These are phyloP conservation scores for Phengaris alcon DNA, from an alignment of 2,888 invertebrate genomes.

Conservation along the genomic window DNA sequence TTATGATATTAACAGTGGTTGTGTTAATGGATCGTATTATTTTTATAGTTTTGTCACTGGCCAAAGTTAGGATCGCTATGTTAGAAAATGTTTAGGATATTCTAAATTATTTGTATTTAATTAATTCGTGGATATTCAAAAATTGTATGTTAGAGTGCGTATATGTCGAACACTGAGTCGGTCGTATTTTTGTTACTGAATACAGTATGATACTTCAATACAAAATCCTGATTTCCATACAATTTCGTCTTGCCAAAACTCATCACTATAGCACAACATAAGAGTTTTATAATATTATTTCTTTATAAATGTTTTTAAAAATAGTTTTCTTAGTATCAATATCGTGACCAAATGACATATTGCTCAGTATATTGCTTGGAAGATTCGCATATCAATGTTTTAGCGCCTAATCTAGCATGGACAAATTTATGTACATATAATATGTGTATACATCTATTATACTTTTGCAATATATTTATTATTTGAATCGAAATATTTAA, in stretches of 20 bases:
- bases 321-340: not conserved
- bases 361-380: not conserved
- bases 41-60: slow-evolving; percentile 30
- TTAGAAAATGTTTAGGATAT: slow-evolving; percentile 28
- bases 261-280: not conserved
- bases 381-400: not conserved
- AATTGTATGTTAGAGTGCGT: slow-evolving; percentile 13
- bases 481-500: too few relatives aligned
- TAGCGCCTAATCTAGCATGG: not conserved
- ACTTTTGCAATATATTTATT: not conserved
- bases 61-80: slow-evolving; percentile 29
- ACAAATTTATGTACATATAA: not conserved
- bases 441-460: not conserved
- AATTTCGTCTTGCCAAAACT: not conserved
- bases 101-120: slow-evolving; percentile 25
- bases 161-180: not conserved
- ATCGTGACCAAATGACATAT: not conserved
- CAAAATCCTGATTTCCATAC: not conserved
- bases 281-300: not conserved
- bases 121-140: slow-evolving; percentile 20
- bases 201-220: not conserved
- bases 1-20: slow-evolving; percentile 30
- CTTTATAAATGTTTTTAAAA: not conserved
- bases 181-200: not conserved
- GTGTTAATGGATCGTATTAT: slow-evolving; percentile 30